phyloP scores from a whole-genome alignment of 2,888 invertebrate species.

The Bellardia pandia region DNA sequence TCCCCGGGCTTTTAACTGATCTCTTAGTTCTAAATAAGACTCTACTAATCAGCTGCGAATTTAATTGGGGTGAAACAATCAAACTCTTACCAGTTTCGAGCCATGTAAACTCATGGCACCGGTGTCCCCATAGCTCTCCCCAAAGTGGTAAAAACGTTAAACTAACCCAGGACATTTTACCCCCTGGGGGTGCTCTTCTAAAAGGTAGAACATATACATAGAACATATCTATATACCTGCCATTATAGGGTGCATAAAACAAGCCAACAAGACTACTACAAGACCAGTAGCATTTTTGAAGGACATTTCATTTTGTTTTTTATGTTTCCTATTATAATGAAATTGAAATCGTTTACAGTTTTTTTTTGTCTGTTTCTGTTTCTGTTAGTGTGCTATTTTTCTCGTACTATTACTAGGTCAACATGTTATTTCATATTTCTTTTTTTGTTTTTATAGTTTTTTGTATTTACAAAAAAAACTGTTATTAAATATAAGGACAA shows the following conservation, averaged over 20 bases:
- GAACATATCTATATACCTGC: no score
- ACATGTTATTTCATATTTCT: conserved; percentile 31
- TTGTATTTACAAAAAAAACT: conserved; percentile 29
- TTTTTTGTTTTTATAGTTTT: conserved; percentile 22
- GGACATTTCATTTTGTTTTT: conserved; percentile 61
- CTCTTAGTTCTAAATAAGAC: no score
- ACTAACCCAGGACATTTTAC: no score
- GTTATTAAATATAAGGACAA: conserved; percentile 59
- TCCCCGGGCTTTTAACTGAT: no score
- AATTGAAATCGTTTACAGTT: conserved; percentile 72
- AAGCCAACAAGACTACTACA: conserved; percentile 31
- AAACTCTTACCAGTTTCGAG: no score
- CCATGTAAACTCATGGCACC: no score
- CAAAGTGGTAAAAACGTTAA: no score
- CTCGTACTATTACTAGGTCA: conserved; percentile 54
- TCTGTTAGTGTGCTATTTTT: not conserved
- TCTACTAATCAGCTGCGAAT: no score
- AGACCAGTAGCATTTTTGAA: conserved; percentile 60
- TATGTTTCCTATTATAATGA: conserved; percentile 58
- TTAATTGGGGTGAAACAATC: no score
- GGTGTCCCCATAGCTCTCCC: no score
- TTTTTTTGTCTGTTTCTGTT: conserved; percentile 13
- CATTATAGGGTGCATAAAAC: conserved; percentile 10
- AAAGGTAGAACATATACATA: no score
- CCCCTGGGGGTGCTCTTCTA: no score